Conservation (phyloP, 1,140 invertebrate species). For the Anagrus nilaparvatae region DNA sequence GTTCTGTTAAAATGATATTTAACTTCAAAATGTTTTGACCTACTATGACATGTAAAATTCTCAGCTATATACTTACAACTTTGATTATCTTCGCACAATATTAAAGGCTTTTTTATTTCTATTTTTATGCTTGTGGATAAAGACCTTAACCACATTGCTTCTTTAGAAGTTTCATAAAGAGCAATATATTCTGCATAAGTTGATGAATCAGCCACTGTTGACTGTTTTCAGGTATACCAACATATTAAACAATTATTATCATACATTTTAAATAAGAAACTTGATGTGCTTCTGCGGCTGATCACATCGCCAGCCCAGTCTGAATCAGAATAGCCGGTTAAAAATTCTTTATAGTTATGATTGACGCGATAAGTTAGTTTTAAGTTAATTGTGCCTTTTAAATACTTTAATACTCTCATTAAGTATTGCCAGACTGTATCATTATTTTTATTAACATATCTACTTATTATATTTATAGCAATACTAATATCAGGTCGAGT, state of each 20-base stretch:
- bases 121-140: too few species aligned
- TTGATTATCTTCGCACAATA: too few species aligned
- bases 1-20: too few species aligned
- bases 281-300: constrained; percentile 22
- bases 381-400: background rate
- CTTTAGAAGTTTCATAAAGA: background rate
- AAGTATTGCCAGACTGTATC: constrained; percentile 3
- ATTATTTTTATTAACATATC: constrained; percentile 2
- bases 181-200: constrained; percentile 4
- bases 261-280: constrained; percentile 23
- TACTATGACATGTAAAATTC: too few species aligned
- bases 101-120: too few species aligned
- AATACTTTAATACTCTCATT: constrained; percentile 4
- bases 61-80: too few species aligned
- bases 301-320: constrained; percentile 25
- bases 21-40: too few species aligned
- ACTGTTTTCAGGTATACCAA: background rate
- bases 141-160: too few species aligned
- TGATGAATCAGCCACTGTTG: constrained; percentile 3
- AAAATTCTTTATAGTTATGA: constrained; percentile 13
- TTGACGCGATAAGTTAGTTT: constrained; percentile 3
- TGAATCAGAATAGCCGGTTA: constrained; percentile 26
- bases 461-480: constrained; percentile 3
- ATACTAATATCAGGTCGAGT: constrained; percentile 6
- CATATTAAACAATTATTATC: background rate